Percentiles rank a stretch among this genome's conserved stretches.
Evolutionary conservation across 2,113 vertebrate genomes (phyloP).

Genomic region (Galeopterus variegatus): DNA sequence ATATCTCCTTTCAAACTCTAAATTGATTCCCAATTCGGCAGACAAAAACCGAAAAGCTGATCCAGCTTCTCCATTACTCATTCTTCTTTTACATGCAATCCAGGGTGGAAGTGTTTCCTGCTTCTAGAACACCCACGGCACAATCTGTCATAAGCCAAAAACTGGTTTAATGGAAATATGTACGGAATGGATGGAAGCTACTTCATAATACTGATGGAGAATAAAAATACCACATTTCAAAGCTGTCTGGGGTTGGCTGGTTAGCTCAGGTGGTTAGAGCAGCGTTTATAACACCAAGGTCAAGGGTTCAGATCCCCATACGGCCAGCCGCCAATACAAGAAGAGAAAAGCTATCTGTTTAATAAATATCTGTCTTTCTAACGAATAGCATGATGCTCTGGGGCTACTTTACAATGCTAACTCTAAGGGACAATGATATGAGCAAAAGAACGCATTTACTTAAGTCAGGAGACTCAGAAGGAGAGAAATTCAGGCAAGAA

Average conservation of each 20-base stretch:
- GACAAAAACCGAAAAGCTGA: background rate
- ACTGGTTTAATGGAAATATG: background rate
- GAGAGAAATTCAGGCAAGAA: background rate
- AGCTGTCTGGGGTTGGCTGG: too few species aligned
- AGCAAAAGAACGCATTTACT: background rate
- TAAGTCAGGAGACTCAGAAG: background rate
- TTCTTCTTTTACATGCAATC: background rate
- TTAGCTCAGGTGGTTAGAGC: too few species aligned
- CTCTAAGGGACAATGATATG: background rate
- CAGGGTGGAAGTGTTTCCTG: background rate
- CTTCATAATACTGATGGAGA: background rate
- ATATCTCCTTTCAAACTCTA: background rate
- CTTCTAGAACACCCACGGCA: background rate
- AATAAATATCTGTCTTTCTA: background rate
- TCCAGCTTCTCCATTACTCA: background rate
- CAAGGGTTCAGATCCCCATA: too few species aligned
- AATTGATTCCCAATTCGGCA: background rate
- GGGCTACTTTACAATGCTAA: background rate
- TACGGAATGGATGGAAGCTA: background rate
- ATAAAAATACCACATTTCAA: background rate
- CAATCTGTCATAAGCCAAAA: background rate
- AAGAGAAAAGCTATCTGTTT: background rate
- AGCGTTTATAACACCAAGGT: too few species aligned
- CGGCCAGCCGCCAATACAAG: too few species aligned
- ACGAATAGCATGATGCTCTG: background rate